These are phyloP conservation scores for Microctenopoma stevenorrisi DNA, from an alignment of 2,797 vertebrate genomes.

Conservation along the genomic window DNA sequence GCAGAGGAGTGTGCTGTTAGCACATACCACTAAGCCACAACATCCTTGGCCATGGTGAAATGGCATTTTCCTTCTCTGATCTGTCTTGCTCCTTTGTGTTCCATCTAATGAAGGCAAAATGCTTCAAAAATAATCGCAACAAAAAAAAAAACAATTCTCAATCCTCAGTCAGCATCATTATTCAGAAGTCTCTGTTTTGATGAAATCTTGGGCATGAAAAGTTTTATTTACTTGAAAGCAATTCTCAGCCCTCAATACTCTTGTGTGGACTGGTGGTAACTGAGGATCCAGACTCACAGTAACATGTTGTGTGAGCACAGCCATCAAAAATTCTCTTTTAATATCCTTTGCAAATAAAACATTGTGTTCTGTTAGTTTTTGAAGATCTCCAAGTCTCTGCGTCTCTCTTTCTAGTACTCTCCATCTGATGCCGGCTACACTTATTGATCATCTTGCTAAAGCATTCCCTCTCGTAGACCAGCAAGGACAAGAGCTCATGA, in stretches of 20 bases:
- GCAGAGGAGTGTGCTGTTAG: constrained; percentile 1
- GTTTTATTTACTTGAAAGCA: constrained; percentile 67
- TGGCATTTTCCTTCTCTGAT: constrained; percentile 24
- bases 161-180: constrained; percentile 47
- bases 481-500: constrained; percentile 73
- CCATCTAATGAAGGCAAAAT: constrained; percentile 39
- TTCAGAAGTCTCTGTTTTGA: constrained; percentile 57
- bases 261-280: constrained; percentile 52
- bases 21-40: background rate
- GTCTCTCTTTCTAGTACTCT: constrained; percentile 57
- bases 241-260: constrained; percentile 37
- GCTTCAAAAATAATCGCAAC: constrained; percentile 17
- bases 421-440: constrained; percentile 56
- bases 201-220: constrained; percentile 54
- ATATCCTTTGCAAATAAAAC: constrained; percentile 79
- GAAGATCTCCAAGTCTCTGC: constrained; percentile 63
- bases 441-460: constrained; percentile 78
- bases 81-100: constrained; percentile 16
- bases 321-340: constrained; percentile 78
- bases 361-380: constrained; percentile 74
- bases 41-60: constrained; percentile 28
- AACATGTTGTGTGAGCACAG: constrained; percentile 52
- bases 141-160: constrained; percentile 50
- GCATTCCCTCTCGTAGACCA: constrained; percentile 62
- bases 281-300: constrained; percentile 43